phyloP scores from a whole-genome alignment of 37 sponge, comb jelly and placozoan genomes.

The Beroe forskalii region DNA sequence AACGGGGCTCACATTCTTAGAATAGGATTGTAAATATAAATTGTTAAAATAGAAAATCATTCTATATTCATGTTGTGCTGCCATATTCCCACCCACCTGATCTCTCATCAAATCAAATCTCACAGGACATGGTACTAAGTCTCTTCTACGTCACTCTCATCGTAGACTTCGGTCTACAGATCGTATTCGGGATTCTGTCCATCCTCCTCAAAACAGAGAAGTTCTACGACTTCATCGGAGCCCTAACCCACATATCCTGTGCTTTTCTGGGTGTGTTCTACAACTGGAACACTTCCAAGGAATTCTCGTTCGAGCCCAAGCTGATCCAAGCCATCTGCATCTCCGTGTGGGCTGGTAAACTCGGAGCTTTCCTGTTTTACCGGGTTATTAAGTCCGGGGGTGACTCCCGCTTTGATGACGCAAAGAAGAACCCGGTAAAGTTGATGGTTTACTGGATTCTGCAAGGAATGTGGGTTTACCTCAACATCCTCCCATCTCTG shows the following conservation, averaged over 20 bases:
- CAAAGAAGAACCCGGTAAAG: slow-evolving; percentile 67
- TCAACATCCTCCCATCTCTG: slow-evolving; percentile 66
- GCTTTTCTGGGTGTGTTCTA: slow-evolving; percentile 27
- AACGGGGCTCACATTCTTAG: no score
- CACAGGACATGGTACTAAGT: not conserved
- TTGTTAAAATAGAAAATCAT: no score
- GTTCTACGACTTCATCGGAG: slow-evolving; percentile 51
- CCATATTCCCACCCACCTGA: no score
- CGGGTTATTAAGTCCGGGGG: slow-evolving; percentile 68
- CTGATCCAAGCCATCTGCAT: slow-evolving; percentile 61
- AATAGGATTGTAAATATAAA: no score
- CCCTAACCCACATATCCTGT: slow-evolving; percentile 27
- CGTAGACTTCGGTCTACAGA: slow-evolving; percentile 46
- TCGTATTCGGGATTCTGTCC: slow-evolving; percentile 4
- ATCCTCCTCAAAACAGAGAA: slow-evolving; percentile 43
- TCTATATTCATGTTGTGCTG: no score
- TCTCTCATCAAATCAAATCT: no score
- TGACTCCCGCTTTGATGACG: slow-evolving; percentile 70
- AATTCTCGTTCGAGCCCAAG: not conserved
- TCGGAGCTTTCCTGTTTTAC: slow-evolving; percentile 67
- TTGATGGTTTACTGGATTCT: slow-evolving; percentile 70
- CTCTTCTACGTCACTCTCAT: slow-evolving; percentile 38
- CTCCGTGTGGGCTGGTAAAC: slow-evolving; percentile 67
- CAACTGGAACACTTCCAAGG: not conserved
- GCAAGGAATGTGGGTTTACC: slow-evolving; percentile 69